Percentiles rank a stretch among this genome's conserved stretches.
phyloP scores from a whole-genome alignment of 2,797 vertebrate species.

The Anguilla obscura region DNA sequence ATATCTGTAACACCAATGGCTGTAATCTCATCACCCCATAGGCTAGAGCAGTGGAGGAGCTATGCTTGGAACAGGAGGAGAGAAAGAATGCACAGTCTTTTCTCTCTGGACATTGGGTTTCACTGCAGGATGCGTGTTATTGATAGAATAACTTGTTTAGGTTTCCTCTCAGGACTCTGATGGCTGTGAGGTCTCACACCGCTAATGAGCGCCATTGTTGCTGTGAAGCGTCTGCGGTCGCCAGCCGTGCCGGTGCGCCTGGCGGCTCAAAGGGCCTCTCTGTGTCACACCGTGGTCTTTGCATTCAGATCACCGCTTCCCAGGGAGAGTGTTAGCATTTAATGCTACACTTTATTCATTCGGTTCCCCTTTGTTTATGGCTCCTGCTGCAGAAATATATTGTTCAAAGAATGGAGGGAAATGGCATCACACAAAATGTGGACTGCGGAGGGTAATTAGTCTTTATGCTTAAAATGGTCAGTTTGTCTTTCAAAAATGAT shows the following conservation, averaged over 20 bases:
- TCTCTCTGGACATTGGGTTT: not conserved
- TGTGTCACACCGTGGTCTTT: slow-evolving; percentile 17
- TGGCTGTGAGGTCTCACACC: not conserved
- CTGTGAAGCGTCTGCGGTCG: not conserved
- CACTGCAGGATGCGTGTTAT: not conserved
- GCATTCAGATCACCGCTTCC: slow-evolving; percentile 21
- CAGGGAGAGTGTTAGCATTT: slow-evolving; percentile 7
- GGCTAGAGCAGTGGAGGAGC: too few species aligned
- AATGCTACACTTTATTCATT: slow-evolving; percentile 11
- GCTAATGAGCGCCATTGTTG: not conserved
- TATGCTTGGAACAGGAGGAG: not conserved
- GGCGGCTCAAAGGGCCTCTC: not conserved
- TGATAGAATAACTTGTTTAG: not conserved
- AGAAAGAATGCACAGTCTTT: not conserved
- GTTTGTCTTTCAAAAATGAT: not conserved
- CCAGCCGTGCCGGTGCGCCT: not conserved
- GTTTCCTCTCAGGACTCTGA: not conserved
- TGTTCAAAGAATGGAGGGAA: slow-evolving; percentile 27
- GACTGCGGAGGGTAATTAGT: not conserved
- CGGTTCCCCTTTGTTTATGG: slow-evolving; percentile 27
- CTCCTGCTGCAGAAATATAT: slow-evolving; percentile 24
- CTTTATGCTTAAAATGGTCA: slow-evolving; percentile 24
- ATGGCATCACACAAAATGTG: not conserved
- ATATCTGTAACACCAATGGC: not conserved
- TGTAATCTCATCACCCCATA: not conserved